These are phyloP conservation scores for Oreochromis mossambicus DNA, from an alignment of 2,797 vertebrate genomes.

Conservation along the genomic window DNA sequence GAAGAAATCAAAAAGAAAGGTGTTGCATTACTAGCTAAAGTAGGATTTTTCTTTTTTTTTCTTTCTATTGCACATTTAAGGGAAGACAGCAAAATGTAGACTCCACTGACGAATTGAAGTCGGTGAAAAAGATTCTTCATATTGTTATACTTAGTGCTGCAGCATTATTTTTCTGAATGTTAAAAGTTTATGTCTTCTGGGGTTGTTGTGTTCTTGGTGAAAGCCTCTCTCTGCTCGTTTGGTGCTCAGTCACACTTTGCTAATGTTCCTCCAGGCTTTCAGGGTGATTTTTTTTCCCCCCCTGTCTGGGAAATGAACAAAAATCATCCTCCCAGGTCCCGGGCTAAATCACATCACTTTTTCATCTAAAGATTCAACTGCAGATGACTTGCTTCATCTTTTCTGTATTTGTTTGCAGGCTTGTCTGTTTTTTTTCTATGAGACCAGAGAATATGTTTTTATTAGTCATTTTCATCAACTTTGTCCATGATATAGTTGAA, in stretches of 20 bases:
- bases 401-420: background rate
- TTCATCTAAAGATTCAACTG: conserved; percentile 30
- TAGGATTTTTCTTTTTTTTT: background rate
- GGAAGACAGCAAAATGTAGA: background rate
- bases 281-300: background rate
- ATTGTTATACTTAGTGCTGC: background rate
- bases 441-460: background rate
- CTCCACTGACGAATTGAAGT: background rate
- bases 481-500: background rate
- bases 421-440: background rate
- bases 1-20: background rate
- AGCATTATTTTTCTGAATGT: conserved; percentile 4
- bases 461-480: background rate
- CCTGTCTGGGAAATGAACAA: conserved; percentile 28
- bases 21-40: background rate
- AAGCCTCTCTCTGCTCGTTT: conserved; percentile 18
- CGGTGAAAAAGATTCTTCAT: background rate
- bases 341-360: conserved; percentile 40
- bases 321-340: conserved; percentile 36
- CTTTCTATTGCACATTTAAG: background rate
- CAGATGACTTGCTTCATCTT: conserved; percentile 1
- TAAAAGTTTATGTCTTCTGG: background rate
- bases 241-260: conserved; percentile 43
- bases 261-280: conserved; percentile 2
- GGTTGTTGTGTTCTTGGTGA: conserved; percentile 13